These are phyloP conservation scores for Parthenolecanium corni DNA, from an alignment of 2,888 invertebrate species.

Conservation along the genomic window DNA sequence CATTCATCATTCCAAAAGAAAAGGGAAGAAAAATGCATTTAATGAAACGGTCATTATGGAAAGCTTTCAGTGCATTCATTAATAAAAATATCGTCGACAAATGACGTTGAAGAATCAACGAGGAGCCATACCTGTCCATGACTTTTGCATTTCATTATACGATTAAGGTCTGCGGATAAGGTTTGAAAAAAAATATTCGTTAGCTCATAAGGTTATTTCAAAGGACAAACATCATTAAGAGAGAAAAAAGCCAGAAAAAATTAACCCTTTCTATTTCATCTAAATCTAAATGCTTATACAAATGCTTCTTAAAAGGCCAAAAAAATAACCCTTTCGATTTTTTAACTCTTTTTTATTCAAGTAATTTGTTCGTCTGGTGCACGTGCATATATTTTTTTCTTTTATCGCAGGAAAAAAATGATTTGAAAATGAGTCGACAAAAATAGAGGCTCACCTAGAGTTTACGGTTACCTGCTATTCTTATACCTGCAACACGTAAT, in stretches of 20 bases:
- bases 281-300: too few relatives aligned
- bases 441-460: not conserved
- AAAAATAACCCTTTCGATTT: too few relatives aligned
- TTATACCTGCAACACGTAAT: not conserved
- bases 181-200: not conserved
- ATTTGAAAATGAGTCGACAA: not conserved
- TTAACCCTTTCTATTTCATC: not conserved
- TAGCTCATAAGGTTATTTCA: not conserved
- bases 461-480: not conserved
- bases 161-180: not conserved
- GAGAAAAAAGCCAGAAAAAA: not conserved
- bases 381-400: not conserved
- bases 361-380: not conserved
- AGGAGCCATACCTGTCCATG: too few relatives aligned
- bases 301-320: too few relatives aligned
- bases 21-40: conserved; percentile 1
- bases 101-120: too few relatives aligned
- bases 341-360: too few relatives aligned
- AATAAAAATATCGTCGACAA: too few relatives aligned
- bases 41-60: too few relatives aligned
- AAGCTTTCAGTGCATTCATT: too few relatives aligned
- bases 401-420: not conserved
- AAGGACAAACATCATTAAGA: too few relatives aligned
- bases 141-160: too few relatives aligned
- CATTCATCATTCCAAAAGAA: not conserved